Percentiles rank a stretch among this genome's conserved stretches.
Conservation (phyloP, 1,140 invertebrate species). For the Apis dorsata region DNA sequence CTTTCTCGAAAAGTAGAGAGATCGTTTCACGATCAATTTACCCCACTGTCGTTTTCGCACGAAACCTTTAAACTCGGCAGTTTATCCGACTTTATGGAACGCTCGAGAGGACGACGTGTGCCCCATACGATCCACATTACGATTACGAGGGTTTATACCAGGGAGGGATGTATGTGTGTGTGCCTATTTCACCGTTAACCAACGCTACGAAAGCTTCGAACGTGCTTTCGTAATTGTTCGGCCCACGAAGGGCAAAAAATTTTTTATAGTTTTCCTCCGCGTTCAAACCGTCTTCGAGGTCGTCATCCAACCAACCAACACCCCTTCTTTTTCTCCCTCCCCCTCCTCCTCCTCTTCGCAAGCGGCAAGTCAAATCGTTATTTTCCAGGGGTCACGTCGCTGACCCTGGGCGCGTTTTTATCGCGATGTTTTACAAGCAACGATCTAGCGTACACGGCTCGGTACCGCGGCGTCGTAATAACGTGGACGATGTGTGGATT, state of each 20-base stretch:
- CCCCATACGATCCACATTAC: slow-evolving; percentile 50
- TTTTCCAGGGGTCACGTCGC: slow-evolving; percentile 35
- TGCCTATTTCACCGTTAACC: too few relatives aligned
- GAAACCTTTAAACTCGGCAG: slow-evolving; percentile 37
- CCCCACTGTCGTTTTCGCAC: slow-evolving; percentile 20
- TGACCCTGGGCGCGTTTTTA: slow-evolving; percentile 46
- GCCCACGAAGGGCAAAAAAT: slow-evolving; percentile 45
- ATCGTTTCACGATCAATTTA: slow-evolving; percentile 47
- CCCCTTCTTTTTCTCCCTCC: neutral
- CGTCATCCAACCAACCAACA: neutral
- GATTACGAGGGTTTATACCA: slow-evolving; percentile 31
- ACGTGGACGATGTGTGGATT: neutral
- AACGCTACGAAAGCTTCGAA: neutral
- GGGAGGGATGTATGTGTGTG: too few relatives aligned
- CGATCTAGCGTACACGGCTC: neutral
- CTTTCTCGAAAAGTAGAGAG: neutral
- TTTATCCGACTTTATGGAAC: slow-evolving; percentile 52
- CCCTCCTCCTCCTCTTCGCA: neutral
- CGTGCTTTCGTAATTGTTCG: slow-evolving; percentile 51
- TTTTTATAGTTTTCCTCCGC: slow-evolving; percentile 42
- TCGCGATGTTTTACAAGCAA: slow-evolving; percentile 50
- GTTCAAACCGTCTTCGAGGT: neutral
- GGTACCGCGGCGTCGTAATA: neutral
- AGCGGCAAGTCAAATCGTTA: slow-evolving; percentile 49
- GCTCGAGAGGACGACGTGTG: slow-evolving; percentile 39